Conservation (phyloP, 1,140 invertebrate species). For the Anastrepha ludens region DNA sequence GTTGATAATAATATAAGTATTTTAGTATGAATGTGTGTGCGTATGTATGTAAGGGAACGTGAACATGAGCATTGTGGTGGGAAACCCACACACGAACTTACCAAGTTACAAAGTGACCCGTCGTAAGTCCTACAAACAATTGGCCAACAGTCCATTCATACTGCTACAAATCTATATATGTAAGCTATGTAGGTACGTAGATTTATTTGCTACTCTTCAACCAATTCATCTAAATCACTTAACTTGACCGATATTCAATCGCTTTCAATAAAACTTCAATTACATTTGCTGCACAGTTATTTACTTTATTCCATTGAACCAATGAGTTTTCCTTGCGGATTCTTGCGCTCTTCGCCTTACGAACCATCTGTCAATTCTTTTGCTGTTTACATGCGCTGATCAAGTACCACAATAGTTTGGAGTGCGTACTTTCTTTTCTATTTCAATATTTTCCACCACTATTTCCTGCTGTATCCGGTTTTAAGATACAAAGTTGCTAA, state of each 20-base stretch:
- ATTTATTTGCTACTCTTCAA: background rate
- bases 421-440: background rate
- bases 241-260: constrained; percentile 46
- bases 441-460: background rate
- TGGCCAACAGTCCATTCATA: background rate
- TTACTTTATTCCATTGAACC: constrained; percentile 9
- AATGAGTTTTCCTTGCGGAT: background rate
- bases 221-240: constrained; percentile 40
- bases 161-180: background rate
- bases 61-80: too few relatives aligned
- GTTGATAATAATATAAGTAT: background rate
- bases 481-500: constrained; percentile 5
- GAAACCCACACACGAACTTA: background rate
- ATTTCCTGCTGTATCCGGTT: constrained; percentile 13
- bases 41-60: too few relatives aligned
- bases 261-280: constrained; percentile 51
- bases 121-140: background rate
- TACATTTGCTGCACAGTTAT: constrained; percentile 42
- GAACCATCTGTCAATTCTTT: background rate
- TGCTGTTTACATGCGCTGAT: background rate
- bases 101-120: background rate
- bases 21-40: too few relatives aligned
- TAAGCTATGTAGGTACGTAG: background rate
- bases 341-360: background rate
- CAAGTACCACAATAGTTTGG: constrained; percentile 16